These are phyloP conservation scores for Flabesymbios commensalis DNA, from an alignment of 2,888 invertebrate genomes.

Conservation along the genomic window DNA sequence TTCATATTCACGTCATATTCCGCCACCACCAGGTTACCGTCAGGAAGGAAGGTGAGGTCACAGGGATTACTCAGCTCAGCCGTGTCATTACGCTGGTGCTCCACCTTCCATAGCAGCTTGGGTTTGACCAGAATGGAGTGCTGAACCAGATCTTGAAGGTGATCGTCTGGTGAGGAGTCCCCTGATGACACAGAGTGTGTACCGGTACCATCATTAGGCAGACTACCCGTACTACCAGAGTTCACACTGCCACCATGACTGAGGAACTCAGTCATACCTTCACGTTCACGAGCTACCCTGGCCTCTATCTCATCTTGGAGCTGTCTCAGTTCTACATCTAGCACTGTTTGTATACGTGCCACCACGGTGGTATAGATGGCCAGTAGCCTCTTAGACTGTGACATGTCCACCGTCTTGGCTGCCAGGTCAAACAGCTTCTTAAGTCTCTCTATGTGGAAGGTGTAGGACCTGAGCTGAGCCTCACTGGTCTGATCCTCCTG, in stretches of 20 bases:
- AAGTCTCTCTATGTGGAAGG: slow-evolving; percentile 6
- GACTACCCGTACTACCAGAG: neutral
- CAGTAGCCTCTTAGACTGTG: slow-evolving; percentile 29
- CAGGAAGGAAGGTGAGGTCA: slow-evolving; percentile 24
- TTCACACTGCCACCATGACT: neutral
- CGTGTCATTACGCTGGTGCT: slow-evolving; percentile 30
- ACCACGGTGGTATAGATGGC: slow-evolving; percentile 19
- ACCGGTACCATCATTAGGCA: neutral
- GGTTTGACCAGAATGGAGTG: slow-evolving; percentile 28
- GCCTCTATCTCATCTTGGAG: slow-evolving; percentile 17
- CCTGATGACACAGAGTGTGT: neutral
- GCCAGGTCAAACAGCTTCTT: slow-evolving; percentile 23
- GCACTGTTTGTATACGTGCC: slow-evolving; percentile 17
- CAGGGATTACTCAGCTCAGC: slow-evolving; percentile 32
- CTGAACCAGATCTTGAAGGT: neutral
- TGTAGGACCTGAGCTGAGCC: too few relatives aligned
- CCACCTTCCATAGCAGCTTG: slow-evolving; percentile 31
- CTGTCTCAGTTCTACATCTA: slow-evolving; percentile 22
- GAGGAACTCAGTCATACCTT: neutral
- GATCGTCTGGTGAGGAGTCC: neutral
- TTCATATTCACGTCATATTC: slow-evolving; percentile 33
- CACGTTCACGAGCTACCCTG: slow-evolving; percentile 4
- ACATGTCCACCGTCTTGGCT: slow-evolving; percentile 24
- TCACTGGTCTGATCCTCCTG: too few relatives aligned
- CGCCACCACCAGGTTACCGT: slow-evolving; percentile 25